Evolutionary conservation across 1,140 invertebrate species (phyloP).

Genomic region (Hylyphantes graminicola): DNA sequence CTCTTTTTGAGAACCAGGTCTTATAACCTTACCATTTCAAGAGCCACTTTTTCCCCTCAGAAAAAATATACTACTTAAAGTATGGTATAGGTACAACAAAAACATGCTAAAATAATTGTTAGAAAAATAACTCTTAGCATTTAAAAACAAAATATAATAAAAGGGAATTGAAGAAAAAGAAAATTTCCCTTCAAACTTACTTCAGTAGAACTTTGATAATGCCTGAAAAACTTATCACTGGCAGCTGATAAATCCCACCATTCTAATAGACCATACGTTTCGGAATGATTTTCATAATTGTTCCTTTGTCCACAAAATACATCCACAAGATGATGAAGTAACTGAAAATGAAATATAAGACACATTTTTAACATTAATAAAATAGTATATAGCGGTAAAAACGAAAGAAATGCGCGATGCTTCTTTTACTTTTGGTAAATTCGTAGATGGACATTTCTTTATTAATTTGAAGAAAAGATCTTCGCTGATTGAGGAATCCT

Average conservation of each 20-base stretch:
- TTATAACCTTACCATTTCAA: too few relatives aligned
- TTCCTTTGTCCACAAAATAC: constrained; percentile 20
- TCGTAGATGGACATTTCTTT: constrained; percentile 10
- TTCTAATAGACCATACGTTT: constrained; percentile 34
- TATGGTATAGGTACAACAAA: too few relatives aligned
- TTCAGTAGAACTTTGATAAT: not conserved
- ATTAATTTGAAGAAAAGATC: constrained; percentile 26
- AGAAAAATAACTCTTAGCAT: too few relatives aligned
- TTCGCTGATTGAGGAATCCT: not conserved
- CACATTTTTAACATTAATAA: not conserved
- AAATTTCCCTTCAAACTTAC: constrained; percentile 1
- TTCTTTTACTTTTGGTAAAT: constrained; percentile 3
- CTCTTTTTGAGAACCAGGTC: too few relatives aligned
- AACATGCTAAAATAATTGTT: too few relatives aligned
- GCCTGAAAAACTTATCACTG: constrained; percentile 4
- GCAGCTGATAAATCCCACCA: constrained; percentile 41
- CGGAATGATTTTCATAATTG: constrained; percentile 34
- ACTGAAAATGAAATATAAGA: constrained; percentile 8
- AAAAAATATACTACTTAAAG: too few relatives aligned
- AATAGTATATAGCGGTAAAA: not conserved
- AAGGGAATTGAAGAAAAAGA: not conserved
- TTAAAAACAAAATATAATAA: not conserved
- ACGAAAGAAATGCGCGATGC: not conserved
- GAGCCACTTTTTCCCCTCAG: too few relatives aligned
- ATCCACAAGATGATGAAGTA: constrained; percentile 44